Percentiles rank a stretch among this genome's conserved stretches.
Evolutionary conservation across 2,113 vertebrate species (phyloP).

Genomic region (Cairina moschata): DNA sequence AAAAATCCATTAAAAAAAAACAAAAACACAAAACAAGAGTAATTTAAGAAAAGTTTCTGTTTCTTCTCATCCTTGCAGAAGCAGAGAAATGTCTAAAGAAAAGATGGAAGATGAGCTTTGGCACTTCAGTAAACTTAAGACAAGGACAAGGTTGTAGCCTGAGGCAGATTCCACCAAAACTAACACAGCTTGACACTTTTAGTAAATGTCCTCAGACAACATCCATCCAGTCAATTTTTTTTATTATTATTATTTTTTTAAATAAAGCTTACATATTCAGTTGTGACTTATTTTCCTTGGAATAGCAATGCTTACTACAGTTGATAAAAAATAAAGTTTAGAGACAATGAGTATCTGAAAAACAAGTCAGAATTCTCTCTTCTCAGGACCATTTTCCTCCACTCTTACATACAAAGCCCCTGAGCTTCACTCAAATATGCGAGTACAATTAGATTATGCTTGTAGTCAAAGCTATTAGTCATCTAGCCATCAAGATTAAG

Average conservation of each 20-base stretch:
- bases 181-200: constrained; percentile 9
- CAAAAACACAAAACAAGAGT: not conserved
- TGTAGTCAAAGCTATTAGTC: not conserved
- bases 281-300: not conserved
- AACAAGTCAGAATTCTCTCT: not conserved
- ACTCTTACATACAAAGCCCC: not conserved
- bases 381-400: not conserved
- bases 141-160: constrained; percentile 8
- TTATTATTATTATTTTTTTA: not conserved
- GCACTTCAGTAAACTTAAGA: constrained; percentile 2
- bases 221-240: not conserved
- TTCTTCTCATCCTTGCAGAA: not conserved
- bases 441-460: not conserved
- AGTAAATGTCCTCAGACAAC: not conserved
- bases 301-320: not conserved
- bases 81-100: not conserved
- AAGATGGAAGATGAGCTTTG: fast-evolving
- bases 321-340: not conserved
- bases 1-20: not conserved
- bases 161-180: constrained; percentile 35
- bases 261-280: not conserved
- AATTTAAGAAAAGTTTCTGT: not conserved
- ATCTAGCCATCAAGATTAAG: not conserved
- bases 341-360: not conserved
- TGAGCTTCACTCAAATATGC: not conserved